Evolutionary conservation across 2,113 vertebrate species (phyloP), one percentile per base, ranked within the genome.

Genomic region (Lipophrys pholis): DNA sequence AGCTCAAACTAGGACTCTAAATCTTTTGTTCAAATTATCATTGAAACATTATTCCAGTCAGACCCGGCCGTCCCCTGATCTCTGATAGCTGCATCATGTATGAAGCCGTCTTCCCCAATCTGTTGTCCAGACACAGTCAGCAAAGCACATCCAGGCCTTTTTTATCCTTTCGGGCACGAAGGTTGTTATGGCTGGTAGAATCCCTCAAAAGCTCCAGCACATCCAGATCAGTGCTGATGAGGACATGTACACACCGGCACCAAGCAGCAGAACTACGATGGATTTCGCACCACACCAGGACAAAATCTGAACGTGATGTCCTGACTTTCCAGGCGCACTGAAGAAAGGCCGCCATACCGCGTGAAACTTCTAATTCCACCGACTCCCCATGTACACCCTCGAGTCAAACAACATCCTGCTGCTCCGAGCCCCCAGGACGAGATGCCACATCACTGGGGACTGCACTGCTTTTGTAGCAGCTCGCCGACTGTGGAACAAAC

Each of bases 351-450:
- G 41, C 10, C 35, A 40, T 43, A 38, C 36, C 46, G 42, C 39
- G 57, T 45, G 16, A 51, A 63, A 57, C 36, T n/a, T 59, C 36
- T 21, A 45, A 66, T 65, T 38, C 14, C 5, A 30, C 45, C 59
- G 41, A 48, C 61, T 73, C 54, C 36, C 16, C 58, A 8, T 59
- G 35, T 54, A 66, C 6, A 55, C 17, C 49, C 52, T 73, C 49
- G 56, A 49, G 69, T 79, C 57, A 71, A 77, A 86, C 60, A 78
- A 16, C 21, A 45, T 64, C 30, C 54, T 66, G 45, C 69, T 78
- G 53, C 61, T 69, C 43, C 5, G 5, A 61, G 45, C 53, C 53
- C 49, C 16, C 16, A 46, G 43, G 48, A 71, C 57, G 49, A 11
- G 6, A 66, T 45, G 48, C 67, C 14, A 53, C 14, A 46, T 52